A percentile compares a stretch with the other conserved stretches of the same genome.
Conservation (phyloP, 2,113 vertebrate species). For the Trogon melanurus region DNA sequence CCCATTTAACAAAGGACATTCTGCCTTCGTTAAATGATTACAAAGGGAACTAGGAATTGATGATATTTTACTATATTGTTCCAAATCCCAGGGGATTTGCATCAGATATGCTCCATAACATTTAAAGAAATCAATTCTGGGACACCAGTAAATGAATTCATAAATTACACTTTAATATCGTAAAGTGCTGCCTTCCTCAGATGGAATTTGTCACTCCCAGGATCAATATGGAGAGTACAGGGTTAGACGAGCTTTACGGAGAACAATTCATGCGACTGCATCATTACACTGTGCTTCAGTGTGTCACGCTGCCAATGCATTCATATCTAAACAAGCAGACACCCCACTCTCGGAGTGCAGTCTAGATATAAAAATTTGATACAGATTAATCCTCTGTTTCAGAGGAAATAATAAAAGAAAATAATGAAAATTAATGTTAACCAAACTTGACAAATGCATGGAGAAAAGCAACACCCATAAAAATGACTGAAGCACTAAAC, state of each 20-base stretch:
- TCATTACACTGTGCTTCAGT: neutral
- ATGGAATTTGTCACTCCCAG: constrained; percentile 37
- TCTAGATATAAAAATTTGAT: neutral
- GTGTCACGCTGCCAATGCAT: neutral
- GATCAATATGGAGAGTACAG: neutral
- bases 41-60: constrained; percentile 15
- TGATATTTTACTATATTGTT: constrained; percentile 29
- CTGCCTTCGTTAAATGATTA: constrained; percentile 32
- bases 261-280: neutral
- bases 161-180: constrained; percentile 61
- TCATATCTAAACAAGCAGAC: neutral
- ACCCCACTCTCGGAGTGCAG: neutral
- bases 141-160: constrained; percentile 43
- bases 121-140: constrained; percentile 51
- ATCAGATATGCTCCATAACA: constrained; percentile 14
- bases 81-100: constrained; percentile 24
- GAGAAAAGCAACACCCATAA: neutral
- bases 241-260: neutral
- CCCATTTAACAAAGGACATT: constrained; percentile 34
- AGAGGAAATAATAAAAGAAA: neutral
- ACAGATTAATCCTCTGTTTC: neutral
- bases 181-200: constrained; percentile 25
- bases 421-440: neutral
- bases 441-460: neutral
- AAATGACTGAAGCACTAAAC: neutral